Percentiles rank a stretch among this genome's conserved stretches.
Conservation (phyloP, 2,113 vertebrate genomes). For the Prinia subflava region DNA sequence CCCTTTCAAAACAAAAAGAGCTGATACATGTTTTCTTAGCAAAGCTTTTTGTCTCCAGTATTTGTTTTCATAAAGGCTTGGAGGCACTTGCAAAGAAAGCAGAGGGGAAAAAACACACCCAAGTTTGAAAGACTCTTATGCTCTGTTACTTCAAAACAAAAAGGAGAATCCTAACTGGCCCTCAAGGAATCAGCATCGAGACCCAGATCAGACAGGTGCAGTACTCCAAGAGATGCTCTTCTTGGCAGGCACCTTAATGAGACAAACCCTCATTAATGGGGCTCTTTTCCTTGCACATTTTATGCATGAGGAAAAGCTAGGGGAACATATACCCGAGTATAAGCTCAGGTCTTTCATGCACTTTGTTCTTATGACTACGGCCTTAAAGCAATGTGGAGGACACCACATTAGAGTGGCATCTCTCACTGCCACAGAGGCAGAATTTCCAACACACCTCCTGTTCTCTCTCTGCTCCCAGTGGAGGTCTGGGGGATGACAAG, state of each 20-base stretch:
- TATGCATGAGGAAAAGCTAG: background rate
- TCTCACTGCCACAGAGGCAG: background rate
- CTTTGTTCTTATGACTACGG: background rate
- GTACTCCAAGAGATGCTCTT: background rate
- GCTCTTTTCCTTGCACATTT: background rate
- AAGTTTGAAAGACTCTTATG: background rate
- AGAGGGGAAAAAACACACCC: background rate
- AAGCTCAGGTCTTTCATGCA: background rate
- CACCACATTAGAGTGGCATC: rapidly evolving
- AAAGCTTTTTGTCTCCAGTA: background rate
- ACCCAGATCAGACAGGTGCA: background rate
- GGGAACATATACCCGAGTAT: rapidly evolving
- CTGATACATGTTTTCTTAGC: background rate
- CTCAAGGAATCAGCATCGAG: rapidly evolving
- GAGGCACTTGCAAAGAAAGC: background rate
- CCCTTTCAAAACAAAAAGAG: background rate
- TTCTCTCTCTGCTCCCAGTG: background rate
- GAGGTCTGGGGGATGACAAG: background rate
- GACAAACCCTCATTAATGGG: background rate
- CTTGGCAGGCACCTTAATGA: background rate
- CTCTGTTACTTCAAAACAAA: background rate
- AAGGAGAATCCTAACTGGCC: background rate
- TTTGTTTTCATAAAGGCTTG: background rate
- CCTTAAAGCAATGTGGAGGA: background rate
- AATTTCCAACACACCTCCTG: background rate